Evolutionary conservation across 2,888 invertebrate species (phyloP).

Genomic region (Phaedon cochleariae): DNA sequence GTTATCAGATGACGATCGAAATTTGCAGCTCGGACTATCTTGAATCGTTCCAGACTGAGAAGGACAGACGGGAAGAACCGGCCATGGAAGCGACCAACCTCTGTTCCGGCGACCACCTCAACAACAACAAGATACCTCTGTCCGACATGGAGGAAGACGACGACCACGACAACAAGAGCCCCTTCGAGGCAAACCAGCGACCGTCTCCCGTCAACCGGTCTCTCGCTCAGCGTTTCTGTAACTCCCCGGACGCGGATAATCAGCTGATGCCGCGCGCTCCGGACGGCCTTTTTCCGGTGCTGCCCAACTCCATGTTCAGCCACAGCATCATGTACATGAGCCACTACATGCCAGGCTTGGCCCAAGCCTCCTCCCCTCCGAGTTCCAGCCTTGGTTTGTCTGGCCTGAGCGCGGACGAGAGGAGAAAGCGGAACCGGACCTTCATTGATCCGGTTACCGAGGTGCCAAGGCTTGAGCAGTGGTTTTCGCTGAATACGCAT

Average conservation of each 20-base stretch:
- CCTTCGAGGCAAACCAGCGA: slow-evolving; percentile 44
- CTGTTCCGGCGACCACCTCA: slow-evolving; percentile 66
- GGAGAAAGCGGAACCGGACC: slow-evolving; percentile 94
- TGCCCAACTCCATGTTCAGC: slow-evolving; percentile 88
- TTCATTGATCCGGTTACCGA: slow-evolving; percentile 99
- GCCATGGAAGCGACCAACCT: slow-evolving; percentile 57
- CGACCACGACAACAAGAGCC: slow-evolving; percentile 55
- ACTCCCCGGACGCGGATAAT: slow-evolving; percentile 54
- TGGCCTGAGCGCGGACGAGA: slow-evolving; percentile 79
- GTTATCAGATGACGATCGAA: no score
- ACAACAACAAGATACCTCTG: slow-evolving; percentile 65
- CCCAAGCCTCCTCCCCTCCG: slow-evolving; percentile 65
- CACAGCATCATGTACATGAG: slow-evolving; percentile 94
- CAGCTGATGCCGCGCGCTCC: slow-evolving; percentile 53
- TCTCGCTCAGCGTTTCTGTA: slow-evolving; percentile 53
- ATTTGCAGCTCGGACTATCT: no score
- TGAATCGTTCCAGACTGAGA: slow-evolving; percentile 53
- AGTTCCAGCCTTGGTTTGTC: slow-evolving; percentile 68
- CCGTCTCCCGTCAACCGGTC: slow-evolving; percentile 49
- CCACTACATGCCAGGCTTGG: slow-evolving; percentile 78
- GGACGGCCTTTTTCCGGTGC: slow-evolving; percentile 74
- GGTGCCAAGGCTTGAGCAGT: slow-evolving; percentile 91
- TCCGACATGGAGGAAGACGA: slow-evolving; percentile 67
- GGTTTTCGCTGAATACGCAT: slow-evolving; percentile 98
- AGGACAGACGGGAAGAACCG: slow-evolving; percentile 49